Conservation (phyloP, 2,113 vertebrate genomes). For the Camelus dromedarius region DNA sequence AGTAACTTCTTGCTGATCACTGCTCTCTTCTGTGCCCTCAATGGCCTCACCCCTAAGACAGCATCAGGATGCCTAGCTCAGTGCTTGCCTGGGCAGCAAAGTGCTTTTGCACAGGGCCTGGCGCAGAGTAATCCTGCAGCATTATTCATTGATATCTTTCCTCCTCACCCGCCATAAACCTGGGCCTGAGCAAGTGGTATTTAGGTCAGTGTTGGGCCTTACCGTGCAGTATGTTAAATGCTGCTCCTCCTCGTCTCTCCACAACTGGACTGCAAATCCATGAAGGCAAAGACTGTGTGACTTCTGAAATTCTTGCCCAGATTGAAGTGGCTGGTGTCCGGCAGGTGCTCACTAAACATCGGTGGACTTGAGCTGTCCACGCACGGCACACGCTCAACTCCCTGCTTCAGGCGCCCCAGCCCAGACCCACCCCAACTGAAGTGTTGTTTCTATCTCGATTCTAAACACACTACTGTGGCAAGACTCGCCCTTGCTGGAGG, state of each 20-base stretch:
- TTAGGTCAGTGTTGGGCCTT: neutral
- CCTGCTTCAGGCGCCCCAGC: too few relatives aligned
- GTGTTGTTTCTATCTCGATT: neutral
- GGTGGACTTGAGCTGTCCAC: neutral
- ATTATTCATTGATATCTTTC: neutral
- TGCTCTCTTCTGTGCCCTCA: neutral
- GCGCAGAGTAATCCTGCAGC: neutral
- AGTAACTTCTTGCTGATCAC: neutral
- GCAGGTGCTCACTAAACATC: neutral
- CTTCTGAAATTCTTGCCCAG: neutral
- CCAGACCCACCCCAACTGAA: neutral
- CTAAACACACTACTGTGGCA: neutral
- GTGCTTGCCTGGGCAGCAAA: neutral
- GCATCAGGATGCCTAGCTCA: neutral
- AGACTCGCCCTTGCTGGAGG: neutral
- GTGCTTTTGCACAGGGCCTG: neutral
- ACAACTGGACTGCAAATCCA: neutral
- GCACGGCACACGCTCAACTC: neutral
- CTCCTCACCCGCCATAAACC: neutral
- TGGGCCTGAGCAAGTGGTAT: neutral
- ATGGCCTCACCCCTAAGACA: neutral
- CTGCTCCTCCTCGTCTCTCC: neutral
- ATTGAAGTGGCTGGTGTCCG: neutral
- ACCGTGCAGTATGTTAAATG: neutral
- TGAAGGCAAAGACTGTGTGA: neutral